phyloP scores from a whole-genome alignment of 2,797 vertebrate species.

The Microctenopoma stevenorrisi region DNA sequence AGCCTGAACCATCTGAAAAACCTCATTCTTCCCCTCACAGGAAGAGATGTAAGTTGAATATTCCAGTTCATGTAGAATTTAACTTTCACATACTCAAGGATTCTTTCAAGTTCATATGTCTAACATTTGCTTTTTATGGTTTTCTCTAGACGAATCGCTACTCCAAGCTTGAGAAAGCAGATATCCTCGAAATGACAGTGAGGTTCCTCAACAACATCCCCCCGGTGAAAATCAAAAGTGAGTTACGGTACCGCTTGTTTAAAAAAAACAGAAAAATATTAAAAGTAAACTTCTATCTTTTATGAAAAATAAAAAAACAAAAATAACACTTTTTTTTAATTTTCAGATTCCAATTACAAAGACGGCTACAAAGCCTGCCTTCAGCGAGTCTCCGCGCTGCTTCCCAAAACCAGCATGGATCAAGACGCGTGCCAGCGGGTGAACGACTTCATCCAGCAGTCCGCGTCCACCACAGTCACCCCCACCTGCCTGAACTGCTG shows the following conservation, averaged over 20 bases:
- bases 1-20: constrained; percentile 87
- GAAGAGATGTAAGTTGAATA: constrained; percentile 84
- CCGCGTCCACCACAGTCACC: constrained; percentile 43
- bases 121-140: constrained; percentile 36
- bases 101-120: background rate
- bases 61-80: background rate
- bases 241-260: constrained; percentile 47
- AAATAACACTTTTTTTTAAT: constrained; percentile 17
- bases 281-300: too few species aligned
- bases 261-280: too few species aligned
- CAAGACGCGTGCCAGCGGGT: constrained; percentile 77
- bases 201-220: constrained; percentile 87
- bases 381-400: constrained; percentile 80
- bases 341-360: constrained; percentile 62
- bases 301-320: too few species aligned
- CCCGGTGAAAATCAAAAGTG: constrained; percentile 72
- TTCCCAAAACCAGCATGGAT: constrained; percentile 81
- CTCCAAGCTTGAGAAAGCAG: constrained; percentile 92
- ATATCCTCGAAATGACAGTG: constrained; percentile 92
- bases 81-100: accelerated
- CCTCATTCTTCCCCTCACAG: constrained; percentile 88
- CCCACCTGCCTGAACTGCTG: constrained; percentile 78
- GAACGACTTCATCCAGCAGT: constrained; percentile 80
- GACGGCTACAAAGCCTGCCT: constrained; percentile 89
- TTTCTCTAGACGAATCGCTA: constrained; percentile 81